Evolutionary conservation across 2,113 vertebrate species (phyloP).

Genomic region (Meriones unguiculatus): DNA sequence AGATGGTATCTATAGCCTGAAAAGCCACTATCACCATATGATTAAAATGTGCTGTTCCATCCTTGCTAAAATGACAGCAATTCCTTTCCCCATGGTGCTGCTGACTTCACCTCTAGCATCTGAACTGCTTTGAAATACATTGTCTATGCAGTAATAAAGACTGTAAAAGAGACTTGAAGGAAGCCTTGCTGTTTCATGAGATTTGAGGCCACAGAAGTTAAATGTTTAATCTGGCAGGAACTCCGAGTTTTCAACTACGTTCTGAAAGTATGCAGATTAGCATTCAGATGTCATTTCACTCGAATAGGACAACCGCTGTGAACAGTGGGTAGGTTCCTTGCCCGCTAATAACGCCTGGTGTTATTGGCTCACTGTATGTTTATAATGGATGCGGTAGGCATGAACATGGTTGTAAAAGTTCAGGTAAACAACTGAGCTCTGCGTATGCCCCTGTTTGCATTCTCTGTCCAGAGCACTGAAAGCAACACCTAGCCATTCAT

Average conservation of each 20-base stretch:
- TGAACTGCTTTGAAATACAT: slow-evolving; percentile 26
- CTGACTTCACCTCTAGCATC: slow-evolving; percentile 22
- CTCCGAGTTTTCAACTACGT: slow-evolving; percentile 41
- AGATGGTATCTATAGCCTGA: background rate
- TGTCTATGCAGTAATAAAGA: slow-evolving; percentile 2
- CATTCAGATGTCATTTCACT: background rate
- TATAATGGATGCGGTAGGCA: slow-evolving; percentile 1
- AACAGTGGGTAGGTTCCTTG: background rate
- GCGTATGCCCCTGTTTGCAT: background rate
- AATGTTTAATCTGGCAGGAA: slow-evolving; percentile 60
- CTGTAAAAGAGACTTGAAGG: slow-evolving; percentile 31
- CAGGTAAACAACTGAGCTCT: background rate
- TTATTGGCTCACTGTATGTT: background rate
- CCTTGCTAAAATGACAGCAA: background rate
- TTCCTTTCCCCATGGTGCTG: background rate
- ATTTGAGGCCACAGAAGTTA: slow-evolving; percentile 50
- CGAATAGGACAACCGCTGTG: background rate
- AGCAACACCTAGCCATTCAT: background rate
- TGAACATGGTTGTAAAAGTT: slow-evolving; percentile 19
- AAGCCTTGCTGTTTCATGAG: slow-evolving; percentile 41
- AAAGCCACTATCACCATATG: background rate
- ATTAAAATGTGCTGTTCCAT: background rate
- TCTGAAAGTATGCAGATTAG: slow-evolving; percentile 6
- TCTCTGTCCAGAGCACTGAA: background rate
- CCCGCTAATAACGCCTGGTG: background rate